These are phyloP conservation scores for Bostrychus sinensis DNA, from an alignment of 2,113 vertebrate species.

Conservation along the genomic window DNA sequence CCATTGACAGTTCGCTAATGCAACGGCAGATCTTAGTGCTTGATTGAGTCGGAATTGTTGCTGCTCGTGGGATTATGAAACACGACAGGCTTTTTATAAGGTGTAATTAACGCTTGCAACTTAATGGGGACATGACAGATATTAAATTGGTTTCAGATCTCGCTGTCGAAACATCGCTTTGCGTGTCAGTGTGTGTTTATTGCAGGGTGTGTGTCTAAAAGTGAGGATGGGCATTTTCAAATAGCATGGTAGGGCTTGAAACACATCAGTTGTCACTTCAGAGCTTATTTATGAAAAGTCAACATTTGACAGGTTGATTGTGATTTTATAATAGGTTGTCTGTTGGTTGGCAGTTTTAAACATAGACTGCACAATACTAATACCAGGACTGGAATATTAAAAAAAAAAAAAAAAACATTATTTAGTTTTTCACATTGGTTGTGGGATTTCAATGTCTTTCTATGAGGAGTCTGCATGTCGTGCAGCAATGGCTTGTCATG, in stretches of 20 bases:
- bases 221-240: background rate
- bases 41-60: conserved; percentile 77
- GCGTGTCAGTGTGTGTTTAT: conserved; percentile 10
- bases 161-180: conserved; percentile 22
- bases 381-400: background rate
- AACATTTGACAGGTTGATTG: background rate
- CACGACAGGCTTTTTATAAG: conserved; percentile 81
- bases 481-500: no score
- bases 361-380: background rate
- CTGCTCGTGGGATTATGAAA: conserved; percentile 76
- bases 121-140: conserved; percentile 82
- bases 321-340: background rate
- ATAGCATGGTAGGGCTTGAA: conserved; percentile 3
- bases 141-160: conserved; percentile 80
- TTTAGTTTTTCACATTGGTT: no score
- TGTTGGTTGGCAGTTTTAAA: background rate
- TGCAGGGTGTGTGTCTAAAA: background rate
- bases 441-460: no score
- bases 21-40: conserved; percentile 53
- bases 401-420: no score
- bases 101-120: conserved; percentile 79
- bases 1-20: conserved; percentile 64
- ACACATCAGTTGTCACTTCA: conserved; percentile 12
- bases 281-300: conserved; percentile 1
- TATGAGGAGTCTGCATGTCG: no score